Evolutionary conservation across 2,888 invertebrate species (phyloP).

Genomic region (Ramazzottius varieornatus): DNA sequence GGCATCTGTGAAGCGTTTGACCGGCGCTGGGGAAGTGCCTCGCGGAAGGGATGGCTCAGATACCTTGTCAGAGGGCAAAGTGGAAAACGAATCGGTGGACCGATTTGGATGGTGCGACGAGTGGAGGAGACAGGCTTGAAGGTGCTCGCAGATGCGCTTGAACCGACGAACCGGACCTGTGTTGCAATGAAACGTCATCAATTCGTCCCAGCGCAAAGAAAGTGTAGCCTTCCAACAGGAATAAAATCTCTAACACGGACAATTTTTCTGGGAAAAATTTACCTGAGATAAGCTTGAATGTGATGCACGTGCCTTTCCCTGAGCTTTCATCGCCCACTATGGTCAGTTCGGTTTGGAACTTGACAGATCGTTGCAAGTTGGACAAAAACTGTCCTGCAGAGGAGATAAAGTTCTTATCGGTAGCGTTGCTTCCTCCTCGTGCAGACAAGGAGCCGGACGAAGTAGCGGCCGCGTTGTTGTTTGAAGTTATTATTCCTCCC

Average conservation of each 20-base stretch:
- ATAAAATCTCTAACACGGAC: too few relatives aligned
- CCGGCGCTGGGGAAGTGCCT: neutral
- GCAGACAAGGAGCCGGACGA: neutral
- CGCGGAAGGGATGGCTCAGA: neutral
- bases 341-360: conserved; percentile 3
- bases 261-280: neutral
- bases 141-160: conserved; percentile 79
- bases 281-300: neutral
- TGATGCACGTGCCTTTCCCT: neutral
- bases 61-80: neutral
- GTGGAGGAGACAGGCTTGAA: conserved; percentile 32
- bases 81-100: conserved; percentile 1
- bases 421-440: neutral
- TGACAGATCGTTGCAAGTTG: neutral
- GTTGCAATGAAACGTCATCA: conserved; percentile 10
- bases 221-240: too few relatives aligned
- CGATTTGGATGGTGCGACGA: neutral
- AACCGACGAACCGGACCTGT: conserved; percentile 77
- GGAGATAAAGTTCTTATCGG: neutral
- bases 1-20: conserved; percentile 1
- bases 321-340: neutral
- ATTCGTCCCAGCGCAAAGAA: too few relatives aligned
- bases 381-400: conserved; percentile 1
- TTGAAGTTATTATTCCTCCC: neutral
- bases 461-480: neutral